A percentile compares a stretch with the other conserved stretches of the same genome.
phyloP scores from a whole-genome alignment of 2,888 invertebrate genomes.

The Zonitis immaculata region DNA sequence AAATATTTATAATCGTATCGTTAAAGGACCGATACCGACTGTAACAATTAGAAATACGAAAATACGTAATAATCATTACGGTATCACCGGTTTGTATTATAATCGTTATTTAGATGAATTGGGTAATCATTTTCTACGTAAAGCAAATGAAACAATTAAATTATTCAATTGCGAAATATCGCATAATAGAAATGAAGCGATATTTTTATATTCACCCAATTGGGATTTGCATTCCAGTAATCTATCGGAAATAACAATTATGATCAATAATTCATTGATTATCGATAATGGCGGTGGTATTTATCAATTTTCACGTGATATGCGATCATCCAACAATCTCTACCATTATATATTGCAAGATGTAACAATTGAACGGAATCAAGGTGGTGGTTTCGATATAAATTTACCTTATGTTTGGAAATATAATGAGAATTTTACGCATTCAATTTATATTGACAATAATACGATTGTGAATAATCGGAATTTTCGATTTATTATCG shows the following conservation, averaged over 20 bases:
- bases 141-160: constrained; percentile 82
- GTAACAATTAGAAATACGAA: constrained; percentile 65
- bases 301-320: constrained; percentile 84
- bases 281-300: constrained; percentile 85
- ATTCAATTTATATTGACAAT: constrained; percentile 81
- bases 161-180: constrained; percentile 76
- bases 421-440: constrained; percentile 91
- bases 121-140: constrained; percentile 80
- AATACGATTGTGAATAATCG: constrained; percentile 83
- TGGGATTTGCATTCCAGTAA: constrained; percentile 84
- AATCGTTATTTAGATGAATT: constrained; percentile 81
- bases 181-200: constrained; percentile 73
- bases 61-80: constrained; percentile 76
- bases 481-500: constrained; percentile 78
- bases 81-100: constrained; percentile 79
- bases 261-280: constrained; percentile 80
- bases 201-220: constrained; percentile 76
- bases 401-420: constrained; percentile 93
- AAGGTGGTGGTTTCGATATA: constrained; percentile 81
- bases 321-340: constrained; percentile 93
- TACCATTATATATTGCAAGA: constrained; percentile 92
- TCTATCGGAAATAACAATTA: constrained; percentile 84
- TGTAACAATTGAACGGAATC: constrained; percentile 80
- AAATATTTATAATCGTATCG: constrained; percentile 66
- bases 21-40: constrained; percentile 76